Evolutionary conservation across 1,140 invertebrate species (phyloP), one percentile per base, ranked within the genome.

Genomic region (Drosophila eugracilis): DNA sequence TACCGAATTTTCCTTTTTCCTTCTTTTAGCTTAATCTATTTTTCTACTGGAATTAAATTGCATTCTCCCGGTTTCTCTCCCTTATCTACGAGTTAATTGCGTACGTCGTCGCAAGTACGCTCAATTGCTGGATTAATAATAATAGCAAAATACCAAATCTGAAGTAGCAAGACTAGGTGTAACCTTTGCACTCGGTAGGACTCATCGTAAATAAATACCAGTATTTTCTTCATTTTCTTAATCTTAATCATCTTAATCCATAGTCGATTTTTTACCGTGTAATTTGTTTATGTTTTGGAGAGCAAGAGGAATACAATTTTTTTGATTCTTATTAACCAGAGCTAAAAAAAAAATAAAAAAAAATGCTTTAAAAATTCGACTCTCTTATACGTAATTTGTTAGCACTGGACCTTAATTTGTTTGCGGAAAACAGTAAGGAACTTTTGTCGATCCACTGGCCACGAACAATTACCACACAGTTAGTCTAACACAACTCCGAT

Each of bases 121-220:
- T n/a, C n/a, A n/a, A n/a, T n/a, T n/a, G n/a, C n/a, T n/a, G n/a
- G 30, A 32, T 32, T 32, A 32, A 32, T 32, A 32, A 32, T 32
- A 32, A 32, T n/a, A 32, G 30, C 1, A 9, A 10, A 32, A 3
- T 32, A 32, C 30, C 30, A n/a, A 12, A 32, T 32, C 30, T 32
- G 30, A 7, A 32, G 10, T 32, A 32, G 30, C 10, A 32, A 32
- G 30, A 32, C 12, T 32, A 4, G 30, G 30, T 32, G 12, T 32
- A 32, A n/a, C 30, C n/a, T 32, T 32, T 32, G 12, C 30, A n/a
- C 30, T 32, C 30, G 30, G 0, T n/a, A n/a, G n/a, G 30, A 32
- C 30, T 32, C 12, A 32, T 32, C 30, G 30, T 32, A 32, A n/a
- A 32, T 32, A 32, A n/a, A 32, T n/a, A 12, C 12, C 30, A 32